Conservation (phyloP, 2,113 vertebrate genomes). For the Shinisaurus crocodilurus region DNA sequence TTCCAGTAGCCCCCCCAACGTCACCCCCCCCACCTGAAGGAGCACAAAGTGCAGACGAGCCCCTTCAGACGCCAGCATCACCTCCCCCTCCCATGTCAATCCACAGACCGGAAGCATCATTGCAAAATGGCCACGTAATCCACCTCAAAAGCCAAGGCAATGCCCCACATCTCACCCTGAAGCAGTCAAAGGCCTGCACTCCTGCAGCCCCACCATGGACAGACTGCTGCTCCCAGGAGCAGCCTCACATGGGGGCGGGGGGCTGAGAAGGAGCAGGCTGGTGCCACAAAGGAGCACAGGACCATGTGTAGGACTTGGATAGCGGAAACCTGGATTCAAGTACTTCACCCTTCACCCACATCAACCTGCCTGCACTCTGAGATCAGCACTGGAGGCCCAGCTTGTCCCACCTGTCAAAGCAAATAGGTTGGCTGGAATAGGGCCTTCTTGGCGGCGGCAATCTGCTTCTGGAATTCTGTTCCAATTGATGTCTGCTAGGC, state of each 20-base stretch:
- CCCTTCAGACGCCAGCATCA: neutral
- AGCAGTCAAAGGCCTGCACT: neutral
- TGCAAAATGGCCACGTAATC: too few species aligned
- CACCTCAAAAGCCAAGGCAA: neutral
- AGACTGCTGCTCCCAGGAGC: neutral
- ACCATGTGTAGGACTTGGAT: neutral
- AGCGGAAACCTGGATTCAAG: neutral
- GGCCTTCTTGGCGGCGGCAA: too few species aligned
- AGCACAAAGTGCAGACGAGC: too few species aligned
- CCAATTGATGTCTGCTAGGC: too few species aligned
- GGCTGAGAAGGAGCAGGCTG: neutral
- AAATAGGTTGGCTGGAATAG: too few species aligned
- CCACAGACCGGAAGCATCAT: too few species aligned
- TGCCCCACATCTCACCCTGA: neutral
- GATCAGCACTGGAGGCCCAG: too few species aligned
- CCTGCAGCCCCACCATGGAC: neutral
- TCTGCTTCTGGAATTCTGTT: too few species aligned
- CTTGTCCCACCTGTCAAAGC: too few species aligned
- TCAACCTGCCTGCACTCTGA: too few species aligned
- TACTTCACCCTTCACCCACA: too few species aligned
- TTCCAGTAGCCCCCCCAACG: neutral
- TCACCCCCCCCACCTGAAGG: neutral
- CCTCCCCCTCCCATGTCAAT: neutral
- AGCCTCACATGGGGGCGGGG: neutral
- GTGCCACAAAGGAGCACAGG: too few species aligned